A percentile compares a stretch with the other conserved stretches of the same genome.
phyloP scores from a whole-genome alignment of 2,113 vertebrate genomes.

The Hemichromis elongatus region DNA sequence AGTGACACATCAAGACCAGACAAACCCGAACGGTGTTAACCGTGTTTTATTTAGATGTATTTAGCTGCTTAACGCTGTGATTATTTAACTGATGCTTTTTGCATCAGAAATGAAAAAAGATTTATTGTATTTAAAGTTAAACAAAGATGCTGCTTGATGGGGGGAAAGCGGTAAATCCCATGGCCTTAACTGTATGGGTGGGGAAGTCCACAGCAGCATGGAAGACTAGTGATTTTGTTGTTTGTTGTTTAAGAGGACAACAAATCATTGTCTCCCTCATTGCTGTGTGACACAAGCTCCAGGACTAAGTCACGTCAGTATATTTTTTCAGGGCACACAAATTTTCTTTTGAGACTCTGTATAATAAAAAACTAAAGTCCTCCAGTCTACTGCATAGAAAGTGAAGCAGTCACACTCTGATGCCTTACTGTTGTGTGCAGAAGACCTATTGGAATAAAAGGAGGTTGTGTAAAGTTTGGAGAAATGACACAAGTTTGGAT shows the following conservation, averaged over 20 bases:
- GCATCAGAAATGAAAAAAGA: neutral
- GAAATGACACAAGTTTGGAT: neutral
- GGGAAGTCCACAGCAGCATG: constrained; percentile 58
- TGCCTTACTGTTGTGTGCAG: neutral
- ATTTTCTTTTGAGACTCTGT: neutral
- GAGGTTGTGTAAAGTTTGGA: neutral
- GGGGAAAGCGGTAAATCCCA: neutral
- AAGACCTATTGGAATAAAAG: neutral
- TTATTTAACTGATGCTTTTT: accelerated
- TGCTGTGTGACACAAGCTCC: constrained; percentile 55
- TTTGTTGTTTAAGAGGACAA: constrained; percentile 66
- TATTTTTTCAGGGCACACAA: accelerated
- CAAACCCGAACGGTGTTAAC: neutral
- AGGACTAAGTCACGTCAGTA: neutral
- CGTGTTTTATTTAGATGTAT: neutral
- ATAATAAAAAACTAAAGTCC: neutral
- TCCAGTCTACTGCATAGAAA: neutral
- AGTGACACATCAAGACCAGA: neutral
- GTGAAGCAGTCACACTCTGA: neutral
- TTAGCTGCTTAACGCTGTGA: neutral
- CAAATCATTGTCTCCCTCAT: constrained; percentile 73
- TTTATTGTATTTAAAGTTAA: neutral
- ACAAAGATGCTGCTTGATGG: neutral
- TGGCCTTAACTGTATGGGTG: neutral
- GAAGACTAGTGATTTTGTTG: constrained; percentile 85